These are phyloP conservation scores for Oxytorus armatus DNA, from an alignment of 2,888 invertebrate species.

Conservation along the genomic window DNA sequence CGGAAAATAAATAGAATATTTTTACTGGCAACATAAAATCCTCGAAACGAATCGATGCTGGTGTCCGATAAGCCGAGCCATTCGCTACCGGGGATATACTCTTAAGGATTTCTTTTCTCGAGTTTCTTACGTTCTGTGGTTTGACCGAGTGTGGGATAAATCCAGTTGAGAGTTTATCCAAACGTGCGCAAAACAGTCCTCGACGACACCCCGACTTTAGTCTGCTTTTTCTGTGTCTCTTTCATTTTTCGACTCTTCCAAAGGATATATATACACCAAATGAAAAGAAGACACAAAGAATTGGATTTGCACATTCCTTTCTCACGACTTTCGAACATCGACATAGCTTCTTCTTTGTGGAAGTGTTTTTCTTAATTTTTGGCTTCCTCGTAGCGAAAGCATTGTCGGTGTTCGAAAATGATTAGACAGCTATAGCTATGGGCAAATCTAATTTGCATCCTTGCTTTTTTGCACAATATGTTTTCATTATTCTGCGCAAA, in stretches of 20 bases:
- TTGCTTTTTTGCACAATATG: too few species aligned
- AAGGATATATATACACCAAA: background rate
- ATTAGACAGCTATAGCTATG: too few species aligned
- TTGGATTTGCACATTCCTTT: too few species aligned
- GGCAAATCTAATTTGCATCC: too few species aligned
- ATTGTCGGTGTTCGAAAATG: too few species aligned
- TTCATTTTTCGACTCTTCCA: background rate
- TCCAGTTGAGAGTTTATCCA: conserved; percentile 19
- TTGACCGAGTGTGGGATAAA: conserved; percentile 7
- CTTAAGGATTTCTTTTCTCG: conserved; percentile 22
- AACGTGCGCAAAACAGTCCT: too few species aligned
- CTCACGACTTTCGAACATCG: background rate
- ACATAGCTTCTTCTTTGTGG: too few species aligned
- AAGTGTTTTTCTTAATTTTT: too few species aligned
- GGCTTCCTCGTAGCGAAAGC: too few species aligned
- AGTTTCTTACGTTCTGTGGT: conserved; percentile 13
- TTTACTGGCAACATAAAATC: conserved; percentile 39
- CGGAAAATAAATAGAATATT: conserved; percentile 38
- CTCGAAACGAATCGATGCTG: conserved; percentile 32
- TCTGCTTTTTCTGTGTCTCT: background rate
- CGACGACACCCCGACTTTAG: background rate
- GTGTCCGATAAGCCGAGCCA: conserved; percentile 29
- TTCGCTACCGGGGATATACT: conserved; percentile 16
- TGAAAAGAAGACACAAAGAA: background rate
- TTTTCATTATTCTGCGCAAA: too few species aligned